phyloP scores from a whole-genome alignment of 2,113 vertebrate species.

The Colistium nudipinnis region DNA sequence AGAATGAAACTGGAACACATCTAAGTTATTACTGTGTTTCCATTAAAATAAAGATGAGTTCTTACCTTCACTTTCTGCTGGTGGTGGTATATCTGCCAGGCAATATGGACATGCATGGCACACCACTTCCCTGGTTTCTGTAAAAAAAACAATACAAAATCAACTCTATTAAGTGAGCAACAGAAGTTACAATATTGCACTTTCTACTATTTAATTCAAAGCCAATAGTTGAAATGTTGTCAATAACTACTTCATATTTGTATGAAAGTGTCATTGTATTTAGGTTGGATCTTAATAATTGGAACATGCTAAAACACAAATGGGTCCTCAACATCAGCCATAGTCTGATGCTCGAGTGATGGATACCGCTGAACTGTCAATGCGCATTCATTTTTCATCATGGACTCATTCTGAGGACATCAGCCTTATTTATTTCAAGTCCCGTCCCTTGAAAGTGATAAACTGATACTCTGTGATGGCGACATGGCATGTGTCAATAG shows the following conservation, averaged over 20 bases:
- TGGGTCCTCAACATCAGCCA: neutral
- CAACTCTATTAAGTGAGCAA: too few species aligned
- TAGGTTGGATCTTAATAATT: neutral
- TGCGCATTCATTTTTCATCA: neutral
- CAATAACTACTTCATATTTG: neutral
- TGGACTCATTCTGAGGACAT: neutral
- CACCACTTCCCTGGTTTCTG: conserved; percentile 99
- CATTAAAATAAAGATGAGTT: conserved; percentile 35
- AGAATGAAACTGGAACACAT: neutral
- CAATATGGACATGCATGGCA: conserved; percentile 97
- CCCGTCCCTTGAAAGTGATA: neutral
- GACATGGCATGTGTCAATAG: neutral
- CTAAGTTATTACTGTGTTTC: neutral
- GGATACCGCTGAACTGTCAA: neutral
- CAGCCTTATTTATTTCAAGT: neutral
- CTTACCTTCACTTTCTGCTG: conserved; percentile 99
- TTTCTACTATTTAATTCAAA: too few species aligned
- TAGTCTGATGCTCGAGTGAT: neutral
- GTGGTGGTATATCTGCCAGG: conserved; percentile 99
- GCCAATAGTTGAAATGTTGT: too few species aligned
- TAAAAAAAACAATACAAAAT: conserved; percentile 29
- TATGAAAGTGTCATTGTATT: neutral
- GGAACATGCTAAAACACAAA: neutral
- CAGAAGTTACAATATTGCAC: too few species aligned
- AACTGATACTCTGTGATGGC: neutral